Base-by-base conservation (phyloP, 1,140 invertebrate species). In the Temnothorax curvispinosus region DNA sequence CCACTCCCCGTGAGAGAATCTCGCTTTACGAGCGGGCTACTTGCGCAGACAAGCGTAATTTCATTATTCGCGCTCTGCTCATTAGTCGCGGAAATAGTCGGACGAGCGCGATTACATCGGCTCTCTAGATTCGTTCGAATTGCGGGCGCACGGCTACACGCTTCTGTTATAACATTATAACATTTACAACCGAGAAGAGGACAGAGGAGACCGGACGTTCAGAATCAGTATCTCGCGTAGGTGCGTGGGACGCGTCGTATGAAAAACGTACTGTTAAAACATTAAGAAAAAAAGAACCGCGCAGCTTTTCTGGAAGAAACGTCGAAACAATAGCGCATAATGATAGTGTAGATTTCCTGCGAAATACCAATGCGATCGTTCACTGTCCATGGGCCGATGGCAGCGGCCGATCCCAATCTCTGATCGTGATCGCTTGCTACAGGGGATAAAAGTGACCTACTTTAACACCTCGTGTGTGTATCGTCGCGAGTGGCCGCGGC, bases 401-500 rank as follows among this genome's bases (percentile, higher is more conserved):
- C 47, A 44, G 38, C 60, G 60, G 60, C 50, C 56, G 89, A 87
- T 86, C 64, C 60, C 71, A 72, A 88, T 89, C 88, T 87, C 78
- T 15, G 78, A 90, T 90, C 88, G 82, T n/a, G 85, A 90, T 90
- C 89, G 87, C 64, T 90, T 85, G 90, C 90, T 91, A 91, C 89
- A 64, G 90, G 90, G 90, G 87, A 89, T 91, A 91, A 91, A 91
- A 90, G 90, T 88, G 90, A 90, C 90, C 90, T 82, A 91, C 72
- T 91, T 91, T 27, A 64, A 75, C 54, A 60, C 4, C 41, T 74
- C 80, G 38, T 18, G 50, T 32, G n/a, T 35, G 64, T 71, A 81
- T 80, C 78, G 32, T 82, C 76, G 47, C 74, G 54, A 76, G 38
- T 13, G 58, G 7, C 60, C 60, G 44, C 52, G 67, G 69, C 80